Evolutionary conservation across 2,113 vertebrate genomes (phyloP), one percentile per base, ranked within the genome.

Genomic region (Cricetomys ansorgei): DNA sequence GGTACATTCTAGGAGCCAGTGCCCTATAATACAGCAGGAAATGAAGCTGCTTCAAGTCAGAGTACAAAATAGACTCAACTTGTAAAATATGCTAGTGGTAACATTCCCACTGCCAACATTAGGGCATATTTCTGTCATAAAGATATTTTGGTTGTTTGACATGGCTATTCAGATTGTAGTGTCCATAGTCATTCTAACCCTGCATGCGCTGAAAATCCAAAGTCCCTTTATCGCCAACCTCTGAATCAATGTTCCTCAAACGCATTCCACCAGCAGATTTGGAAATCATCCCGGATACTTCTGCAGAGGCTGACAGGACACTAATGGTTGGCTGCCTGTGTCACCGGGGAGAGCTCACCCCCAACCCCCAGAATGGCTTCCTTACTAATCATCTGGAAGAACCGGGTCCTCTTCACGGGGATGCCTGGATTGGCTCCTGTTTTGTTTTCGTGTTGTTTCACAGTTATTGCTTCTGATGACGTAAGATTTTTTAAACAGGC

Each of bases 1-100:
- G 88, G 90, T 45, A 85, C 37, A 94, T 45, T 95, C 85, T 80
- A 69, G 92, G 67, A 89, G 73, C 64, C 45, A 53, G 84, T 88
- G 88, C 69, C 89, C 57, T 88, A 12, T 91, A 92, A 96, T 55
- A 69, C 79, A 53, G 31, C 86, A 96, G 87, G 84, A 97, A 86
- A 92, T 69, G 53, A 81, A 94, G 67, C 62, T 97, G 57, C 77
- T 96, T 94, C 93, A 95, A 96, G 93, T 88, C 59, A 64, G 77
- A 80, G 97, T 91, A 96, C 40, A 97, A 92, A 97, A 96, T 50
- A 96, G 90, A 96, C 70, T 91, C 80, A 23, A 79, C 57, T 72
- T 94, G 90, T 94, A 88, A 97, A 97, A 95, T 80, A 81, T 43
- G 73, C 70, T 94, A 95, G 96, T 43, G 25, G 86, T 81, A 57